A percentile compares a stretch with the other conserved stretches of the same genome.
Conservation (phyloP, 2,113 vertebrate species). For the Columba janthina region DNA sequence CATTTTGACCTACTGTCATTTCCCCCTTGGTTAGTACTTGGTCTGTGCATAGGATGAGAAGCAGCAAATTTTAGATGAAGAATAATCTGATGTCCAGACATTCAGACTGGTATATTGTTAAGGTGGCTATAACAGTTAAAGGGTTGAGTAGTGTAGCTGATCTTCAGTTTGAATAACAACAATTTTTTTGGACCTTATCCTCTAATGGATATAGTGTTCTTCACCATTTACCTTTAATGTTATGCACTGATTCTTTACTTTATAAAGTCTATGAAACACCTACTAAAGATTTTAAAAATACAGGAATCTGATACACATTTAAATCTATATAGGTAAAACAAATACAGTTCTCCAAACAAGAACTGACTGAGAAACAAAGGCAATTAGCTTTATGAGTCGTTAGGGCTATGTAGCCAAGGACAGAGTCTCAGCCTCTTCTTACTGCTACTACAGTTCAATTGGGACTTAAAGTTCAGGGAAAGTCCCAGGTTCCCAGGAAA, state of each 20-base stretch:
- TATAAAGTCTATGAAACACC: background rate
- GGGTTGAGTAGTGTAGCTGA: background rate
- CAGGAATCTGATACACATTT: background rate
- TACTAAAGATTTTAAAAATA: background rate
- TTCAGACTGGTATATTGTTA: background rate
- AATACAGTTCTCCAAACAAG: background rate
- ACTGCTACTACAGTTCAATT: background rate
- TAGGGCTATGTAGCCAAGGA: background rate
- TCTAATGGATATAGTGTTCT: background rate
- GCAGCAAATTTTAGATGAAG: background rate
- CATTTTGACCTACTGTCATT: background rate
- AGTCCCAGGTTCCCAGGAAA: background rate
- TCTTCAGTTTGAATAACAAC: background rate
- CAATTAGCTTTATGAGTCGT: background rate
- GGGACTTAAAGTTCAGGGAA: background rate
- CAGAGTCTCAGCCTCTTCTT: background rate
- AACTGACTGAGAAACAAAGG: background rate
- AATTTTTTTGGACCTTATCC: background rate
- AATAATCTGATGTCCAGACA: background rate
- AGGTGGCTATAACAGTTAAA: background rate
- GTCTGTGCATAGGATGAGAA: background rate
- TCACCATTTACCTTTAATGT: background rate
- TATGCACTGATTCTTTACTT: background rate
- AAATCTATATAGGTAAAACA: background rate
- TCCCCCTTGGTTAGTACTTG: background rate